Base-by-base conservation (phyloP, 1,140 invertebrate genomes). In the Sipha flava region DNA sequence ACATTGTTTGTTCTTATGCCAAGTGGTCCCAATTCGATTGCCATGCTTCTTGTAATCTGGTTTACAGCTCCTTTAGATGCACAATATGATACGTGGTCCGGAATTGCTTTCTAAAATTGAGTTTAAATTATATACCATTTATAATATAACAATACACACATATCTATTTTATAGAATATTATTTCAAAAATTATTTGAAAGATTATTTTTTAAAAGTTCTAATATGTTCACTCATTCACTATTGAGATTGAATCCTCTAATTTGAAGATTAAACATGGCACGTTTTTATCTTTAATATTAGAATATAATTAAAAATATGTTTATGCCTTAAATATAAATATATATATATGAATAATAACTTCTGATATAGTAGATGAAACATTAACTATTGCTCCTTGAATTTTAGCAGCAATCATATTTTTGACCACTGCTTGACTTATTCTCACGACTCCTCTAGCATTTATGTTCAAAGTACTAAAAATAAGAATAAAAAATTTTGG, bases 1-100 rank as follows among this genome's bases (percentile, higher is more conserved):
- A 98, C 91, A 70, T 89, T 88, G 84, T 98, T 98, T 0, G 96
- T 92, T 81, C 96, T 89, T 81, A 98, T 97, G 80, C 93, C 91
- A 82, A 92, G 86, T 0, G 90, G 89, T 0, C 95, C 95, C 26
- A 97, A 86, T 87, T 98, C 95, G 23, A 95, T 84, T 0, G 95
- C 95, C 90, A 95, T 91, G 1, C 90, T 88, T 83, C 91, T 90
- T 16, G 86, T 89, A 9, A 90, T 70, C 59, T 86, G 86, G 82
- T 91, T 90, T 1, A 91, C 81, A 23, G 89, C 90, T 23, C 85
- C 88, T 84, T 91, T 91, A 1, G 88, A 86, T 1, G 86, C 85
- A 85, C 90, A 90, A 84, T 97, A 97, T n/a, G 91, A 88, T 0
- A 91, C 83, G 85, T 96, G 95, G 82, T 94, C 90, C 40, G 86